Evolutionary conservation across 2,797 vertebrate species (phyloP).

Genomic region (Sitta carolinensis): DNA sequence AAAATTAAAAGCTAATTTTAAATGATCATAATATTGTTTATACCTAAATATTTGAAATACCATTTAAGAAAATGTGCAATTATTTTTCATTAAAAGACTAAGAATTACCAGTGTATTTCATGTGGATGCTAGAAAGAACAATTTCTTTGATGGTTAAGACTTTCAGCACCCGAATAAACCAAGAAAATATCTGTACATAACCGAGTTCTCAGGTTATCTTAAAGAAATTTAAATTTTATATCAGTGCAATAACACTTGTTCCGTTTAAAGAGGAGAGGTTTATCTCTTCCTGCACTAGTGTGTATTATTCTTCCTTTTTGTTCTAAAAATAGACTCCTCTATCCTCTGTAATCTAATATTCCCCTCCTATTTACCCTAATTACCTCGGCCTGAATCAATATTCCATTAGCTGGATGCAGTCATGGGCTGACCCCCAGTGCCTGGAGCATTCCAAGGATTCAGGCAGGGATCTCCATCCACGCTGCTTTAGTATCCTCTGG

Average conservation of each 20-base stretch:
- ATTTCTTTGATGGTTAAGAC: neutral
- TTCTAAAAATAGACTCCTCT: neutral
- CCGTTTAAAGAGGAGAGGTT: neutral
- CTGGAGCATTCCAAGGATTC: neutral
- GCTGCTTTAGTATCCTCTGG: neutral
- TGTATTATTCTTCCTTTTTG: neutral
- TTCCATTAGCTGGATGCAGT: constrained; percentile 27
- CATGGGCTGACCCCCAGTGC: neutral
- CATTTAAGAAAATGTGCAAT: neutral
- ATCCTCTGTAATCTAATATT: neutral
- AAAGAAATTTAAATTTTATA: neutral
- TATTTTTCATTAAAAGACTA: neutral
- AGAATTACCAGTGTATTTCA: neutral
- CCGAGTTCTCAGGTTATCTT: rapidly evolving
- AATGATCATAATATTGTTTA: neutral
- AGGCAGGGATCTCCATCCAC: neutral
- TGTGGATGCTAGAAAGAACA: rapidly evolving
- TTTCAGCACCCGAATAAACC: neutral
- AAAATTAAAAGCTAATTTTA: neutral
- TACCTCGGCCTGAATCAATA: constrained; percentile 39
- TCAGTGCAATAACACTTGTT: neutral
- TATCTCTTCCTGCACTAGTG: neutral
- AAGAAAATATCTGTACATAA: neutral
- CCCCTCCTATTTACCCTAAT: neutral
- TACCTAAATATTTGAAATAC: neutral